These are phyloP conservation scores for Alligator mississippiensis DNA, from an alignment of 2,113 vertebrate species.

Conservation along the genomic window DNA sequence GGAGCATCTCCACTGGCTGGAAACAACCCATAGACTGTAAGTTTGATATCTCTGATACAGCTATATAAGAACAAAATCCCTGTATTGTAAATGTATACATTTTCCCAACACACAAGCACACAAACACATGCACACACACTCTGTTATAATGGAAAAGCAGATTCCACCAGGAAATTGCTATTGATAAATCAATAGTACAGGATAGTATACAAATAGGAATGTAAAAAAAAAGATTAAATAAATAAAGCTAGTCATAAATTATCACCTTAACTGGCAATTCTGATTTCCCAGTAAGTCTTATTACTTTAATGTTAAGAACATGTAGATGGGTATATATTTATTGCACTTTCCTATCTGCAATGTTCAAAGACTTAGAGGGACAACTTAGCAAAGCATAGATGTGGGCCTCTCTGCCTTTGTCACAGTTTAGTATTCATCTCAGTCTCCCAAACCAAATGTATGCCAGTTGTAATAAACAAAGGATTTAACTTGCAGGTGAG, in stretches of 20 bases:
- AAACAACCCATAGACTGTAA: no score
- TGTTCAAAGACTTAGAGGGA: no score
- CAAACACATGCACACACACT: not conserved
- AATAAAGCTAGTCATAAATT: not conserved
- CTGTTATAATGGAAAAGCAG: not conserved
- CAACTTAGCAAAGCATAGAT: no score
- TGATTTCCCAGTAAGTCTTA: not conserved
- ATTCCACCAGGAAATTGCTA: not conserved
- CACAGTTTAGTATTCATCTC: not conserved
- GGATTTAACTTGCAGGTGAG: slow-evolving; percentile 43
- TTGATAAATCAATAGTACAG: not conserved
- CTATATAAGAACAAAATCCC: not conserved
- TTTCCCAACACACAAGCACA: not conserved
- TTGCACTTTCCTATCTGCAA: no score
- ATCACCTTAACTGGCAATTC: not conserved
- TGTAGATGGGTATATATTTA: not conserved
- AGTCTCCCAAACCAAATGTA: not conserved
- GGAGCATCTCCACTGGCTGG: no score
- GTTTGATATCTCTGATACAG: no score
- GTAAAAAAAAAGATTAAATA: not conserved
- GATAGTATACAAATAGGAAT: accelerated
- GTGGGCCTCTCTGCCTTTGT: no score
- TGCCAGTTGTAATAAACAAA: not conserved
- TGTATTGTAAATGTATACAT: not conserved
- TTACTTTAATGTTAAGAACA: not conserved